Percentiles rank a stretch among this genome's conserved stretches.
These are phyloP conservation scores for Eleginops maclovinus DNA, from an alignment of 2,113 vertebrate genomes.

Conservation along the genomic window DNA sequence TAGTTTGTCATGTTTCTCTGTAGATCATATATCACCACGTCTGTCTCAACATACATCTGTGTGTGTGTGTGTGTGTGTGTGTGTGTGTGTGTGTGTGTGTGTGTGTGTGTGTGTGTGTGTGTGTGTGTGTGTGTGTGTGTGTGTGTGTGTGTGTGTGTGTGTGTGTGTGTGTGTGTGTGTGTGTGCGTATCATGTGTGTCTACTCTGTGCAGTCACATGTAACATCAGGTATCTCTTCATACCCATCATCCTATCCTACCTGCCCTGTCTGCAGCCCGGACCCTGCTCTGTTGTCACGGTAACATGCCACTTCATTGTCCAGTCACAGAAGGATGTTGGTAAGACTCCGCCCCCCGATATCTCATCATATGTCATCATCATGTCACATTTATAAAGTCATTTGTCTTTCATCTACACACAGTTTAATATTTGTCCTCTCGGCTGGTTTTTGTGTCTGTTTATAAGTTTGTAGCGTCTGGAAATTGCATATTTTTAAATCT, in stretches of 20 bases:
- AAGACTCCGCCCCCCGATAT: constrained; percentile 58
- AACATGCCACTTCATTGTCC: constrained; percentile 71
- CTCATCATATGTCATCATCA: constrained; percentile 37
- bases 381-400: constrained; percentile 32
- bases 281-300: constrained; percentile 65
- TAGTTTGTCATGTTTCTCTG: not conserved
- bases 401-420: constrained; percentile 23
- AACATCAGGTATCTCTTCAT: constrained; percentile 56
- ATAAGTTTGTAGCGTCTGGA: not conserved
- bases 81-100: not conserved
- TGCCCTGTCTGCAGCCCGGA: constrained; percentile 65
- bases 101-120: constrained; percentile 35
- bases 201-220: constrained; percentile 36
- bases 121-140: too few species aligned
- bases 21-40: constrained; percentile 10
- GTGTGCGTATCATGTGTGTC: constrained; percentile 22
- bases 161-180: not conserved
- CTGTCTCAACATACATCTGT: constrained; percentile 15
- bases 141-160: constrained; percentile 14
- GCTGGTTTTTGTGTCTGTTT: constrained; percentile 24
- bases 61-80: constrained; percentile 25
- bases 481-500: not conserved
- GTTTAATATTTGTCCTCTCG: not conserved
- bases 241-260: constrained; percentile 58
- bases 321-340: constrained; percentile 71